Base-by-base conservation (phyloP, 2,888 invertebrate genomes). In the Drosophila siamana region DNA sequence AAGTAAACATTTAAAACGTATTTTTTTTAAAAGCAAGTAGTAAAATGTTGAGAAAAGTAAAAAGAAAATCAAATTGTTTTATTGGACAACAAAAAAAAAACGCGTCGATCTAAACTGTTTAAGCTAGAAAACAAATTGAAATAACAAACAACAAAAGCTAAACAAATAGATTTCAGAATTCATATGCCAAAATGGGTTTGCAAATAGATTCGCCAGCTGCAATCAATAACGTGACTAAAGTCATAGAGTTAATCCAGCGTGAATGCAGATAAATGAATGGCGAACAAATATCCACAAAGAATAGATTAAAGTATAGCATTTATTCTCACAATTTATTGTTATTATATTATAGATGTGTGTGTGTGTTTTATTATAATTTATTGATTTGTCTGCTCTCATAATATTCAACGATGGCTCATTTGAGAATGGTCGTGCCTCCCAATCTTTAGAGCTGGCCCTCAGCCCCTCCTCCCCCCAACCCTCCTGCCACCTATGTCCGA, bases 351-450 rank as follows among this genome's bases (percentile, higher is more conserved):
- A 19, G 1, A 3, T 19, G 19, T 16, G 4, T 43, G 2, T 19
- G 19, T 19, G 19, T 16, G 4, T 43, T 2, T 43, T 43, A 22
- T 13, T 11, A 55, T 6, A 36, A 44, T 24, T 56, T 44, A 46
- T 56, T 56, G 24, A 56, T 26, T 38, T 7, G 38, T 7, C 28
- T 7, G n/a, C 8, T 61, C 15, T 41, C 40, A 48, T 40, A 57
- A 22, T 41, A 19, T 33, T 19, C 33, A 13, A 11, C 16, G 38
- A 22, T 56, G 13, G n/a, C 24, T 44, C 11, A 19, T 44, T 55
- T 56, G n/a, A 50, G 40, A 50, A 33, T 26, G 16, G 13, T 28
- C 47, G 16, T n/a, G 8, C 54, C n/a, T 15, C 40, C 28, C 44
- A 7, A 33, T 33, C 33, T 9, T 16, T 36, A 15, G 4, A 41